Conservation (phyloP, 2,888 invertebrate genomes). For the Cantharis nigra region DNA sequence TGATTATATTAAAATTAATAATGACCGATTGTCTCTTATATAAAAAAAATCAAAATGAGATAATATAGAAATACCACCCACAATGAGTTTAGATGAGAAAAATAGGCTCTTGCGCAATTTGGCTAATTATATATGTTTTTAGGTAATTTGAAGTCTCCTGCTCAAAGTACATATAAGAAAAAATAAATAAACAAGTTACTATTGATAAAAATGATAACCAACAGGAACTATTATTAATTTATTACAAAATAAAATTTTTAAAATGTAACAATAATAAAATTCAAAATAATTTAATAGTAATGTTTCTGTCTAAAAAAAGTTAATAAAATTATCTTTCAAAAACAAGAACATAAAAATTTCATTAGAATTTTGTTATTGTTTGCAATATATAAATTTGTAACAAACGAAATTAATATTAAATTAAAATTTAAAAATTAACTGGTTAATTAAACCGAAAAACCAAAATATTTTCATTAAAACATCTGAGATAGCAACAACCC, state of each 20-base stretch:
- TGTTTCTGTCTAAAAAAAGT: background rate
- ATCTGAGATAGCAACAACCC: too few relatives aligned
- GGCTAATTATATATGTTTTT: background rate
- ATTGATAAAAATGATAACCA: background rate
- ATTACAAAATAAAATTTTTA: background rate
- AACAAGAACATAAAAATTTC: background rate
- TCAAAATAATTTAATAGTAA: background rate
- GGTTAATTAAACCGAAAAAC: too few relatives aligned
- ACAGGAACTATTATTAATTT: background rate
- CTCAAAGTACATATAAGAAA: background rate
- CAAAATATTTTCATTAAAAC: too few relatives aligned
- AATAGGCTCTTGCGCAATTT: background rate
- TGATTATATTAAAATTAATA: background rate
- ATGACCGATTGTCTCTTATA: background rate
- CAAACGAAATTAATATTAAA: too few relatives aligned
- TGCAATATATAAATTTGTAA: background rate
- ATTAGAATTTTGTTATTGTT: background rate
- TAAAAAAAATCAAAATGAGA: background rate
- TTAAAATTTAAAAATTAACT: too few relatives aligned
- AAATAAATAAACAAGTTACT: background rate
- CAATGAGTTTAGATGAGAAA: background rate
- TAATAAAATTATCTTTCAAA: background rate
- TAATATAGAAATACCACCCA: background rate
- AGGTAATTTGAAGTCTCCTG: background rate
- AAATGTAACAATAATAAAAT: background rate